Evolutionary conservation across 2,113 vertebrate species (phyloP).

Genomic region (Centrocercus urophasianus): DNA sequence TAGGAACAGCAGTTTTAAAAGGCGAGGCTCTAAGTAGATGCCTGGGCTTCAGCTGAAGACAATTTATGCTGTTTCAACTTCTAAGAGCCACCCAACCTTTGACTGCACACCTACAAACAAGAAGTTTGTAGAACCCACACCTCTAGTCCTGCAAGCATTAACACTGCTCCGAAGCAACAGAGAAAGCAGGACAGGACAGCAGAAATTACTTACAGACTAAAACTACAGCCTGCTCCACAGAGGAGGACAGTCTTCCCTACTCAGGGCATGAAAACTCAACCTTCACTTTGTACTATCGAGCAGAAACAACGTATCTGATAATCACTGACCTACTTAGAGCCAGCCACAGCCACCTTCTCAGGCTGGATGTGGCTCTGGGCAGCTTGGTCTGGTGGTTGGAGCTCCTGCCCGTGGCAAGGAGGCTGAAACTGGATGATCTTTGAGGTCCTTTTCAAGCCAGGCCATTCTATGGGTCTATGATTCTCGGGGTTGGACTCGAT

Average conservation of each 20-base stretch:
- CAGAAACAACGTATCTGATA: neutral
- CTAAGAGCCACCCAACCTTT: neutral
- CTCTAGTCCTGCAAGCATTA: neutral
- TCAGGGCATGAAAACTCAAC: neutral
- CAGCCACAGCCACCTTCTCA: neutral
- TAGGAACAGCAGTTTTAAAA: neutral
- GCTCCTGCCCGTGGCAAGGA: too few relatives aligned
- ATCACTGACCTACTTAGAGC: conserved; percentile 39
- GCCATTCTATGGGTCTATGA: too few relatives aligned
- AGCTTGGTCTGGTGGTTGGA: too few relatives aligned
- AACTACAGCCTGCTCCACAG: neutral
- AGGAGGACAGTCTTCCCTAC: neutral
- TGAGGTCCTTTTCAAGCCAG: too few relatives aligned
- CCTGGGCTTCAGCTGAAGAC: neutral
- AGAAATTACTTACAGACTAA: neutral
- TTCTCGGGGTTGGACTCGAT: neutral
- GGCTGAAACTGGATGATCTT: too few relatives aligned
- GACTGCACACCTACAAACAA: neutral
- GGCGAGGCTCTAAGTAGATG: neutral
- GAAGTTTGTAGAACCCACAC: neutral
- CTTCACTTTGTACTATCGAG: neutral
- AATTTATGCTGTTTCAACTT: neutral
- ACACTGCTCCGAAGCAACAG: neutral
- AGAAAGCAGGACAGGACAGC: neutral
- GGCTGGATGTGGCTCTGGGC: too few relatives aligned